A percentile compares a stretch with the other conserved stretches of the same genome.
phyloP scores from a whole-genome alignment of 1,140 invertebrate genomes.

The Bombyx mori region DNA sequence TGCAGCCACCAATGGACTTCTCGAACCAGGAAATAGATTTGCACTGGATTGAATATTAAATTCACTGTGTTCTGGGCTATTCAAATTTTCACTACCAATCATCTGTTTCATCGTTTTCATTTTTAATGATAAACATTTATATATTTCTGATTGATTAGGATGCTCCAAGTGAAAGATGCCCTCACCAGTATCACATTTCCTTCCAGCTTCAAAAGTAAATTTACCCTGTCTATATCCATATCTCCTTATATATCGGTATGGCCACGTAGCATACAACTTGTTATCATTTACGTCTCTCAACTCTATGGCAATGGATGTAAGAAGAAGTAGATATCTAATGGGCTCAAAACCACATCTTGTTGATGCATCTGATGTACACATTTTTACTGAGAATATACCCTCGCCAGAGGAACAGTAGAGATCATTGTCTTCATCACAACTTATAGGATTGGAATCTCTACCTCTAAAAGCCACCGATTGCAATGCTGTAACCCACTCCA shows the following conservation, averaged over 20 bases:
- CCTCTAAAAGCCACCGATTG: conserved; percentile 88
- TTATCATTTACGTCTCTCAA: conserved; percentile 77
- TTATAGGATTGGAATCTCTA: conserved; percentile 69
- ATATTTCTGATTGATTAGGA: conserved; percentile 84
- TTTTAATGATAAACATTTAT: conserved; percentile 81
- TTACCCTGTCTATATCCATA: conserved; percentile 87
- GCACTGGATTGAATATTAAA: conserved; percentile 80
- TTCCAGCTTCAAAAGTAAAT: conserved; percentile 92
- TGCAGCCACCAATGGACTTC: conserved; percentile 79
- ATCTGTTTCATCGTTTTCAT: conserved; percentile 90
- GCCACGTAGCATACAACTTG: conserved; percentile 84
- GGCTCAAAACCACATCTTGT: conserved; percentile 80
- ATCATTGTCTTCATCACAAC: conserved; percentile 89
- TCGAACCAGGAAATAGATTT: conserved; percentile 82
- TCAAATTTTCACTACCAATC: conserved; percentile 76
- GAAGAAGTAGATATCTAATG: conserved; percentile 80
- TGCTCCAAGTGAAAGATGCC: conserved; percentile 86
- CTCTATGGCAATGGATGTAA: conserved; percentile 81
- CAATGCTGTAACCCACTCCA: conserved; percentile 82
- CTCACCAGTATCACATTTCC: conserved; percentile 89
- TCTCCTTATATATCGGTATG: conserved; percentile 86
- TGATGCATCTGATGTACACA: conserved; percentile 84
- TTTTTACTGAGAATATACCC: conserved; percentile 83
- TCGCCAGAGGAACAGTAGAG: conserved; percentile 86
- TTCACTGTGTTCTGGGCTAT: conserved; percentile 79